A percentile compares a stretch with the other conserved stretches of the same genome.
Conservation (phyloP, 1,140 invertebrate species). For the Zophobas atratus region DNA sequence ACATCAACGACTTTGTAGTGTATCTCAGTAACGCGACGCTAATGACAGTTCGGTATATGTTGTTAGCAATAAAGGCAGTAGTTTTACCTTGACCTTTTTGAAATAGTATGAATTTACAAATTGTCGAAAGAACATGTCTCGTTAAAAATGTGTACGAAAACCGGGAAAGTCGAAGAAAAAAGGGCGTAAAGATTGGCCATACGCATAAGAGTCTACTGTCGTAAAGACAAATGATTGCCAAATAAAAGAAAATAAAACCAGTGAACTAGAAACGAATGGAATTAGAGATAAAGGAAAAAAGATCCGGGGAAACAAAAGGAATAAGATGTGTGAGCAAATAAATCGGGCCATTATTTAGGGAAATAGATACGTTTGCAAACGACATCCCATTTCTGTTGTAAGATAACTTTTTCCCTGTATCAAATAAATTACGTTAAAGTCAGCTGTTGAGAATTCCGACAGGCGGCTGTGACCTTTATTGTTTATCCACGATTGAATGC, state of each 20-base stretch:
- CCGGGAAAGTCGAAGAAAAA: conserved; percentile 4
- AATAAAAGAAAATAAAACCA: conserved; percentile 56
- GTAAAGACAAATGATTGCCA: conserved; percentile 54
- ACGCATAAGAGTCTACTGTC: conserved; percentile 49
- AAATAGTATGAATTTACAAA: too few species aligned
- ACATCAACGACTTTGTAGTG: conserved; percentile 14
- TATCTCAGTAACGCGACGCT: too few species aligned
- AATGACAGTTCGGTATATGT: too few species aligned
- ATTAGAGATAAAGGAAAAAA: conserved; percentile 53
- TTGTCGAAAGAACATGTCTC: too few species aligned
- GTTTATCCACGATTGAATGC: conserved; percentile 30
- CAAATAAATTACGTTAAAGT: conserved; percentile 47
- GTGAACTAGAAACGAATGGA: conserved; percentile 52
- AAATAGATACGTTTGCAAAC: conserved; percentile 53
- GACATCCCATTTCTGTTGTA: conserved; percentile 42
- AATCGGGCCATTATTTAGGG: conserved; percentile 55
- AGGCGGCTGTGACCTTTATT: conserved; percentile 43
- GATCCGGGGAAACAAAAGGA: conserved; percentile 46
- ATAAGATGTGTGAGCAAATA: conserved; percentile 56
- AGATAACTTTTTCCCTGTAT: conserved; percentile 47
- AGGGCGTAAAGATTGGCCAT: conserved; percentile 21
- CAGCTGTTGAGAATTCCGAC: conserved; percentile 43
- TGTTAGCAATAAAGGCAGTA: too few species aligned
- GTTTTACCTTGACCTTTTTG: too few species aligned
- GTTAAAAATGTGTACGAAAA: not conserved